Conservation (phyloP, 2,797 vertebrate species). For the Bovichtus diacanthus region DNA sequence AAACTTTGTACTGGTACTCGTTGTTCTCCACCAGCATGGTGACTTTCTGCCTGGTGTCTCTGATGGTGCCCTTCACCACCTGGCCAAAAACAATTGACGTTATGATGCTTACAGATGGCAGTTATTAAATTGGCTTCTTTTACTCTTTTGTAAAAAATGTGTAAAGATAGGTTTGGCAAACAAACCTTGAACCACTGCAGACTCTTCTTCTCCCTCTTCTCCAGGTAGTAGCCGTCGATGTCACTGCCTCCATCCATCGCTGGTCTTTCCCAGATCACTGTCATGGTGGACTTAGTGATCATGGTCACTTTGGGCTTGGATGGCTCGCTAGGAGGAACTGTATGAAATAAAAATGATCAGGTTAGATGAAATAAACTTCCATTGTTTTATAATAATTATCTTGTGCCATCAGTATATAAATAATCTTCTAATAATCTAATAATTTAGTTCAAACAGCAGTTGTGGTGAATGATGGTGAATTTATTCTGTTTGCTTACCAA, state of each 20-base stretch:
- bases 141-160: background rate
- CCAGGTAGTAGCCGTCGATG: constrained; percentile 95
- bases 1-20: constrained; percentile 96
- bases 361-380: constrained; percentile 5
- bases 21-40: constrained; percentile 90
- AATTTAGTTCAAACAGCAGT: background rate
- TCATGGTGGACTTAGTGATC: constrained; percentile 97
- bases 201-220: constrained; percentile 98
- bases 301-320: constrained; percentile 92
- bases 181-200: constrained; percentile 95
- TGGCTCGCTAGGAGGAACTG: constrained; percentile 95
- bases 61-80: constrained; percentile 95
- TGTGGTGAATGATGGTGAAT: background rate
- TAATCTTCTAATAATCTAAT: no score
- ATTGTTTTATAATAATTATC: no score
- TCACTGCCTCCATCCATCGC: constrained; percentile 94
- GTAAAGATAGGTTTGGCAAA: background rate
- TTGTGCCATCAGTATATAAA: background rate
- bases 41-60: constrained; percentile 98
- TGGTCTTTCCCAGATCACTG: constrained; percentile 95
- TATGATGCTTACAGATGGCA: background rate
- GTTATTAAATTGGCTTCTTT: background rate
- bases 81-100: constrained; percentile 31
- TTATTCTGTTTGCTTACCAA: constrained; percentile 86
- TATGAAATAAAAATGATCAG: constrained; percentile 28